A percentile compares a stretch with the other conserved stretches of the same genome.
Evolutionary conservation across 2,113 vertebrate genomes (phyloP).

Genomic region (Takifugu flavidus): DNA sequence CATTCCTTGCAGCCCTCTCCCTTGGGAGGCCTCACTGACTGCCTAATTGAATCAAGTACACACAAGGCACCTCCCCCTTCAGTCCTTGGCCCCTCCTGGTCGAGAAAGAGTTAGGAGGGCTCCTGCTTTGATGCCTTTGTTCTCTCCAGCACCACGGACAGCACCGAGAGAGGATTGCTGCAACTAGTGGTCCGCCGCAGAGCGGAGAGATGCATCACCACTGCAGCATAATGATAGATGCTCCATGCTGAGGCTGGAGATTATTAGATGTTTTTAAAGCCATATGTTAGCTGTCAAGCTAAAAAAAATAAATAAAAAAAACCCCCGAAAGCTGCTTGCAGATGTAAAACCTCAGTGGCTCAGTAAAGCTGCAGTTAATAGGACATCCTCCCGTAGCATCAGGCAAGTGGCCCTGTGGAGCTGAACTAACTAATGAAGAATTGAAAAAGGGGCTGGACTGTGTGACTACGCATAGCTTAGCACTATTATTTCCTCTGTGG

Average conservation of each 20-base stretch:
- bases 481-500: constrained; percentile 32
- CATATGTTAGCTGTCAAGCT: too few relatives aligned
- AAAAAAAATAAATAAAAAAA: too few relatives aligned
- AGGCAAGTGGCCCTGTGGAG: constrained; percentile 34
- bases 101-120: constrained; percentile 32
- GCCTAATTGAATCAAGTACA: constrained; percentile 91
- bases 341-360: constrained; percentile 28
- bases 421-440: constrained; percentile 23
- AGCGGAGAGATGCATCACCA: constrained; percentile 26
- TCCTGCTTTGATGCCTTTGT: constrained; percentile 68
- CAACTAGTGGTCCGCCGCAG: constrained; percentile 71
- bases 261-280: too few relatives aligned
- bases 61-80: constrained; percentile 57
- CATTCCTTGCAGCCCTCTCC: constrained; percentile 64
- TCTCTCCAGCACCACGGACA: constrained; percentile 67
- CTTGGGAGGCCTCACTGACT: constrained; percentile 80
- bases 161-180: constrained; percentile 54
- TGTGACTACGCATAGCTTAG: constrained; percentile 67
- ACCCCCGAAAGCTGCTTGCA: neutral
- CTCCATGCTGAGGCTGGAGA: too few relatives aligned
- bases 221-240: constrained; percentile 12
- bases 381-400: constrained; percentile 16
- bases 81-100: constrained; percentile 56
- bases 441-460: constrained; percentile 10
- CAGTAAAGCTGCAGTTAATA: constrained; percentile 31